These are phyloP conservation scores for Halcyon leucocephala DNA, from an alignment of 2,797 vertebrate genomes.

Conservation along the genomic window DNA sequence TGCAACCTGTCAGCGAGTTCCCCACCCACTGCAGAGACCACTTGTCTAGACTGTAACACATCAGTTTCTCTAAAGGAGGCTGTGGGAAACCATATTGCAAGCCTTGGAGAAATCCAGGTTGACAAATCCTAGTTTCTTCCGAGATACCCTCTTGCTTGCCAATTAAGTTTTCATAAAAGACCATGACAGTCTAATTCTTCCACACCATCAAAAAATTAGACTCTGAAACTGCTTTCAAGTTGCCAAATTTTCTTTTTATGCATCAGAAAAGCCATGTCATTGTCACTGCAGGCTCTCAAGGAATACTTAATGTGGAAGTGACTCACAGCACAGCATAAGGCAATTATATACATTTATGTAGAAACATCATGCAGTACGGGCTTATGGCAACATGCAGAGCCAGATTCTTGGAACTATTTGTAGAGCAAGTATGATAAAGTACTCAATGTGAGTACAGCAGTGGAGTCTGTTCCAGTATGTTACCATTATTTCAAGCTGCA, in stretches of 20 bases:
- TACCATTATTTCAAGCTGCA: constrained; percentile 3
- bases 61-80: neutral
- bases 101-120: neutral
- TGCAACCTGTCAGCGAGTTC: too few relatives aligned
- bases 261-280: neutral
- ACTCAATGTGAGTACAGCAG: neutral
- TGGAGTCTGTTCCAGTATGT: constrained; percentile 3
- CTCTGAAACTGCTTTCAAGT: constrained; percentile 4
- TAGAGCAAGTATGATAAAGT: neutral
- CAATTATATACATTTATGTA: constrained; percentile 45
- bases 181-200: constrained; percentile 17
- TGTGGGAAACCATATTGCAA: neutral
- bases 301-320: constrained; percentile 33
- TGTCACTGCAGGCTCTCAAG: constrained; percentile 22
- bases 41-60: neutral
- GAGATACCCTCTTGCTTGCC: neutral
- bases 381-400: constrained; percentile 42
- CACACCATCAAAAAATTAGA: constrained; percentile 12
- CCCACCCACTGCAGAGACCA: too few relatives aligned
- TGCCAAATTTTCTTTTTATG: neutral
- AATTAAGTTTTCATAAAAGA: constrained; percentile 44
- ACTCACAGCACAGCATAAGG: constrained; percentile 58
- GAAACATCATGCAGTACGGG: constrained; percentile 11
- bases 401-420: constrained; percentile 61
- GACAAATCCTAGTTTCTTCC: constrained; percentile 9